phyloP scores from a whole-genome alignment of 2,888 invertebrate species.

The Stictocephala bisonia region DNA sequence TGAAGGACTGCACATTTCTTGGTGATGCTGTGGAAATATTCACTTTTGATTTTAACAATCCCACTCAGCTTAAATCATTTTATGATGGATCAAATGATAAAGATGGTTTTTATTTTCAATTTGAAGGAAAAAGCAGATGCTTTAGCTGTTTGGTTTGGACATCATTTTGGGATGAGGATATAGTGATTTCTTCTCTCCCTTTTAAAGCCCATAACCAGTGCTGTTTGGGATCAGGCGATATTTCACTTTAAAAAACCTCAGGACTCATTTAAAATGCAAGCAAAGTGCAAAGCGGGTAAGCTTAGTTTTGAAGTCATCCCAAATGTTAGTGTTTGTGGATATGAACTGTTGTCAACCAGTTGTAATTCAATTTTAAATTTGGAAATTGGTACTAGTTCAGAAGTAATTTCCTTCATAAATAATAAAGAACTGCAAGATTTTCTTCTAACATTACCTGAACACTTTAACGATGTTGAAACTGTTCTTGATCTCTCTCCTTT shows the following conservation, averaged over 20 bases:
- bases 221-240: constrained; percentile 84
- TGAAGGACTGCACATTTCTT: constrained; percentile 68
- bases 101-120: constrained; percentile 50
- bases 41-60: constrained; percentile 73
- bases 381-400: not conserved
- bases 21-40: constrained; percentile 70
- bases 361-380: not conserved
- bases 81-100: constrained; percentile 61
- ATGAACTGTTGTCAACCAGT: constrained; percentile 58
- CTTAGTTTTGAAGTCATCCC: constrained; percentile 58
- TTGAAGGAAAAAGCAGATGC: constrained; percentile 71
- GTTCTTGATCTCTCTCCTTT: constrained; percentile 73
- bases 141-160: constrained; percentile 78
- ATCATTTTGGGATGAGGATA: constrained; percentile 73
- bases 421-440: constrained; percentile 51
- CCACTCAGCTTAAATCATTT: constrained; percentile 66
- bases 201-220: constrained; percentile 50
- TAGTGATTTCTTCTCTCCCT: constrained; percentile 67
- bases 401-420: constrained; percentile 9
- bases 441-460: constrained; percentile 37
- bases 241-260: constrained; percentile 68
- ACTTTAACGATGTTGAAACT: constrained; percentile 22
- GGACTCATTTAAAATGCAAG: constrained; percentile 64
- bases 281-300: constrained; percentile 66
- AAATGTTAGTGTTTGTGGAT: not conserved